phyloP scores from a whole-genome alignment of 2,113 vertebrate species.

The Toxotes jaculatrix region DNA sequence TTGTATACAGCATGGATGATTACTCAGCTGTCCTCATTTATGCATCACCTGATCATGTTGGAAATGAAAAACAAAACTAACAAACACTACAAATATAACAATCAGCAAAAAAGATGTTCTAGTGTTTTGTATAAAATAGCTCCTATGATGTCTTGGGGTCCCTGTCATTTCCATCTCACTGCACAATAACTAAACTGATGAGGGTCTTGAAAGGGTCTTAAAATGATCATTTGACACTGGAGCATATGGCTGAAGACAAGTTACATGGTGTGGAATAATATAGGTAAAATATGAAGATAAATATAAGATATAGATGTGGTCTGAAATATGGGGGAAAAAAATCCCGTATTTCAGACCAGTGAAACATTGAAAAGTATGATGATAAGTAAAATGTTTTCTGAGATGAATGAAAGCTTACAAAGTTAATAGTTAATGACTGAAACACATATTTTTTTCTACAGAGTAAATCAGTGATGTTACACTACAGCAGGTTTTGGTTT shows the following conservation, averaged over 20 bases:
- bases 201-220: background rate
- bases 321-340: too few species aligned
- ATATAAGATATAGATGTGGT: background rate
- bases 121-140: background rate
- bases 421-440: too few species aligned
- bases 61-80: too few species aligned
- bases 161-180: too few species aligned
- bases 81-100: background rate
- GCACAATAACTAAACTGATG: too few species aligned
- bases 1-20: background rate
- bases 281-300: background rate
- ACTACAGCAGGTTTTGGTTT: background rate
- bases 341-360: too few species aligned
- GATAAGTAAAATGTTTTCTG: too few species aligned
- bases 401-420: too few species aligned
- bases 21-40: background rate
- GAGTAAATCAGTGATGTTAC: too few species aligned
- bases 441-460: too few species aligned
- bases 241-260: background rate
- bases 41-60: background rate
- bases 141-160: background rate
- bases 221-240: background rate
- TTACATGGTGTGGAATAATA: background rate
- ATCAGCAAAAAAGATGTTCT: background rate
- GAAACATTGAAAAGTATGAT: too few species aligned